A percentile compares a stretch with the other conserved stretches of the same genome.
phyloP scores from a whole-genome alignment of 2,113 vertebrate genomes.

The Morone chrysops region DNA sequence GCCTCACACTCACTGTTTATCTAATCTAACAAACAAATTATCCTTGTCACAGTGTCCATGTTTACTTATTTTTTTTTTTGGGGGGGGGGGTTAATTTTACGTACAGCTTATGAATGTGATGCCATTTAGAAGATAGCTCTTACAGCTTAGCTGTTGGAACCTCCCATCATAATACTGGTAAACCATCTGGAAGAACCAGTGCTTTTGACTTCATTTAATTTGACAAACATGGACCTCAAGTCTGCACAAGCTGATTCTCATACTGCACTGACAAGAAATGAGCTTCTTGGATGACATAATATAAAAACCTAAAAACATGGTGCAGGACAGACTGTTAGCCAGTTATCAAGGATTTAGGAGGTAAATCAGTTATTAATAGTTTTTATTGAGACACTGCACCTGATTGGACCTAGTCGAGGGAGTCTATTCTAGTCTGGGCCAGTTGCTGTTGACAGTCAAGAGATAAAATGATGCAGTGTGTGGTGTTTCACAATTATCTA shows the following conservation, averaged over 20 bases:
- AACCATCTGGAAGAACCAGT: neutral
- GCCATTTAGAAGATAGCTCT: too few relatives aligned
- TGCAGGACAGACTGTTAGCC: neutral
- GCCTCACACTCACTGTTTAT: neutral
- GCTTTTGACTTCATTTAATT: neutral
- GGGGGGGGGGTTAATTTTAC: too few relatives aligned
- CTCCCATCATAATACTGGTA: neutral
- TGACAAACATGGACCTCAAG: too few relatives aligned
- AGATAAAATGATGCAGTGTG: neutral
- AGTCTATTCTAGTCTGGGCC: slow-evolving; percentile 16
- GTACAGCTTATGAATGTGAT: neutral
- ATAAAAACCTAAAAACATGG: neutral
- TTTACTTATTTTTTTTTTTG: neutral
- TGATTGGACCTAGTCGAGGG: neutral
- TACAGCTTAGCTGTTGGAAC: neutral
- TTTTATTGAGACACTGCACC: neutral
- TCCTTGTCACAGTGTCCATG: neutral
- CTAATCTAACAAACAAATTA: neutral
- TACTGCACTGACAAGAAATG: neutral
- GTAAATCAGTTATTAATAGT: slow-evolving; percentile 5
- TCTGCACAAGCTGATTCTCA: neutral
- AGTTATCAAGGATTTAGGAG: neutral
- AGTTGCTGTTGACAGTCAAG: slow-evolving; percentile 33
- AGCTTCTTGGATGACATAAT: neutral
- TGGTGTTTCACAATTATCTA: neutral